These are phyloP conservation scores for Hyalella azteca DNA, from an alignment of 2,888 invertebrate genomes.

Conservation along the genomic window DNA sequence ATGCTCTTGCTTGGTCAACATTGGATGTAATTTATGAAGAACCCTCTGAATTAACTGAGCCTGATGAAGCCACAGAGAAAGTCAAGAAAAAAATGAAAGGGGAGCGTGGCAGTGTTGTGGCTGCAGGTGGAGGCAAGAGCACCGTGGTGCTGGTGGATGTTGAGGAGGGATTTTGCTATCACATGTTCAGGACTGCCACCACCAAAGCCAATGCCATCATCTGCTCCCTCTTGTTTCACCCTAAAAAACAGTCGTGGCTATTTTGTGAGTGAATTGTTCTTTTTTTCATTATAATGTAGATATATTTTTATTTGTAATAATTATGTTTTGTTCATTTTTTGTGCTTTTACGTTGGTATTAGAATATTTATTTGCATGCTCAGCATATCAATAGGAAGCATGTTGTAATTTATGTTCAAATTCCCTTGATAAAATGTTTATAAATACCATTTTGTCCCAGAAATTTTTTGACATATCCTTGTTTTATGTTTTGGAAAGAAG, in stretches of 20 bases:
- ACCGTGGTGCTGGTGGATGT: conserved; percentile 61
- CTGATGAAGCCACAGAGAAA: background rate
- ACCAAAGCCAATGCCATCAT: conserved; percentile 60
- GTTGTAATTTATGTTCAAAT: no score
- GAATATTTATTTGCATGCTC: background rate
- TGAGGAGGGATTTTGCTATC: conserved; percentile 56
- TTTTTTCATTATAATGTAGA: no score
- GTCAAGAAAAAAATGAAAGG: conserved; percentile 29
- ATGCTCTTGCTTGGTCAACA: conserved; percentile 65
- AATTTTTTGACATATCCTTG: no score
- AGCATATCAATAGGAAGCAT: background rate
- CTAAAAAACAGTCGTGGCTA: conserved; percentile 61
- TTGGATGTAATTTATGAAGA: conserved; percentile 58
- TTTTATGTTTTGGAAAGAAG: background rate
- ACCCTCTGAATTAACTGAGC: background rate
- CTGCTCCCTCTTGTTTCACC: conserved; percentile 63
- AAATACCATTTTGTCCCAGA: no score
- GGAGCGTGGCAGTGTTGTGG: conserved; percentile 60
- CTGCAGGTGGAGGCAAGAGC: conserved; percentile 60
- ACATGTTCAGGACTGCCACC: conserved; percentile 56
- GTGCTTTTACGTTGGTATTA: background rate
- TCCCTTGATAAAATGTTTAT: no score
- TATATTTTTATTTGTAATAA: no score
- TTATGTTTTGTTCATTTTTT: no score
- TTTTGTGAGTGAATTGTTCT: conserved; percentile 64